phyloP scores from a whole-genome alignment of 1,140 invertebrate genomes.

The Drosophila kurseongensis region DNA sequence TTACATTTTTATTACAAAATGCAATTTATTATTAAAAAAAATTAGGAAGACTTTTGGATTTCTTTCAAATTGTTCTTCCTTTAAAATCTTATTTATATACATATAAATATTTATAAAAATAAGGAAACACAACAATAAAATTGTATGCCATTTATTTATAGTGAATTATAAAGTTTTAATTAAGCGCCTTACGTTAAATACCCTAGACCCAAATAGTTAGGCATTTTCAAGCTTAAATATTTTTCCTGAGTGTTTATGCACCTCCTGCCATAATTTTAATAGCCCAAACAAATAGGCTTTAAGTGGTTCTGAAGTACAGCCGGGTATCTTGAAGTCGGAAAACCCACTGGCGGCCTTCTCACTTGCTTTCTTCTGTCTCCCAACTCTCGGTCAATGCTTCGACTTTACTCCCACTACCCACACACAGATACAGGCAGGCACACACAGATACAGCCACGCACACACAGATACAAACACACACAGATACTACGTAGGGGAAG shows the following conservation, averaged over 20 bases:
- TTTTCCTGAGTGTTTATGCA: neutral
- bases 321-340: constrained; percentile 9
- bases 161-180: too few relatives aligned
- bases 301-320: neutral
- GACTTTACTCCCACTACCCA: constrained; percentile 58
- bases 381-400: constrained; percentile 76
- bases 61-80: too few relatives aligned
- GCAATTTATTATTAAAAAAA: too few relatives aligned
- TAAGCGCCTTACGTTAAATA: too few relatives aligned
- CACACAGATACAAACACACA: constrained; percentile 1
- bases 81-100: too few relatives aligned
- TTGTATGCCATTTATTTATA: too few relatives aligned
- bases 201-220: too few relatives aligned
- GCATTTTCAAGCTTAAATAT: too few relatives aligned
- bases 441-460: constrained; percentile 15
- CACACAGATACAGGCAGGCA: constrained; percentile 14
- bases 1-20: too few relatives aligned
- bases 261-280: neutral
- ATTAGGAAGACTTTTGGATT: too few relatives aligned
- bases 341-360: neutral
- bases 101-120: too few relatives aligned
- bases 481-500: constrained; percentile 15
- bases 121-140: too few relatives aligned
- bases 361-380: constrained; percentile 46
- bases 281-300: neutral